phyloP scores from a whole-genome alignment of 2,113 vertebrate genomes.

The Apistogramma diplotaenia region DNA sequence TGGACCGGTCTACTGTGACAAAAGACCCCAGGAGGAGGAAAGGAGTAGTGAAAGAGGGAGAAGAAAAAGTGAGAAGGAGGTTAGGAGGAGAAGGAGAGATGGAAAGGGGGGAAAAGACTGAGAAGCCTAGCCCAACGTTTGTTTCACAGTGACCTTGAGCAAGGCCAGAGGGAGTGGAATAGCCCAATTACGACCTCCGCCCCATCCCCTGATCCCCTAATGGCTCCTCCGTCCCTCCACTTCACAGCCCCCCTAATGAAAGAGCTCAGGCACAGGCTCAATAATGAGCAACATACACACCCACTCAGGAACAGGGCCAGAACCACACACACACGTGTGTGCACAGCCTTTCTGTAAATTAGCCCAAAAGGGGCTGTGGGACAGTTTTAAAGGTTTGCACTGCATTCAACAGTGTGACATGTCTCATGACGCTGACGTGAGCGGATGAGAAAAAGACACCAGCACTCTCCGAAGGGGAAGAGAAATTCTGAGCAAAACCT shows the following conservation, averaged over 20 bases:
- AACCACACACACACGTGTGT: constrained; percentile 6
- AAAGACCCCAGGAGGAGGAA: constrained; percentile 62
- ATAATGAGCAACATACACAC: constrained; percentile 63
- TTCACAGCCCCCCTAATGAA: constrained; percentile 67
- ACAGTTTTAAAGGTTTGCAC: constrained; percentile 38
- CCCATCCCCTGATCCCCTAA: constrained; percentile 61
- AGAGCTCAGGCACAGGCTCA: constrained; percentile 65
- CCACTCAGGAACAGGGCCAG: constrained; percentile 5
- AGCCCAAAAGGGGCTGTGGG: constrained; percentile 44
- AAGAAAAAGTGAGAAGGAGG: constrained; percentile 9
- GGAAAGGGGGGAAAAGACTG: constrained; percentile 17
- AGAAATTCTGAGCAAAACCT: neutral
- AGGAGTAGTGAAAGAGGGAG: constrained; percentile 29
- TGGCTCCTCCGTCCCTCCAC: constrained; percentile 54
- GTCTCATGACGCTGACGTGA: constrained; percentile 21
- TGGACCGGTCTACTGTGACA: constrained; percentile 65
- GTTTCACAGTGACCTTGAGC: constrained; percentile 71
- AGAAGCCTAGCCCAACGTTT: constrained; percentile 52
- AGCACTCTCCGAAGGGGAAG: neutral
- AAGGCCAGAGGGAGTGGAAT: constrained; percentile 68
- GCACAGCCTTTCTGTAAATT: constrained; percentile 52
- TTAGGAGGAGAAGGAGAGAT: neutral
- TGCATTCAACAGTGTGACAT: constrained; percentile 25
- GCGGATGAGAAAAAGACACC: neutral
- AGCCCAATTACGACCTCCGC: constrained; percentile 75